Percentiles rank a stretch among this genome's conserved stretches.
Evolutionary conservation across 2,888 invertebrate genomes (phyloP).

Genomic region (Caenorhabditis imperialis): DNA sequence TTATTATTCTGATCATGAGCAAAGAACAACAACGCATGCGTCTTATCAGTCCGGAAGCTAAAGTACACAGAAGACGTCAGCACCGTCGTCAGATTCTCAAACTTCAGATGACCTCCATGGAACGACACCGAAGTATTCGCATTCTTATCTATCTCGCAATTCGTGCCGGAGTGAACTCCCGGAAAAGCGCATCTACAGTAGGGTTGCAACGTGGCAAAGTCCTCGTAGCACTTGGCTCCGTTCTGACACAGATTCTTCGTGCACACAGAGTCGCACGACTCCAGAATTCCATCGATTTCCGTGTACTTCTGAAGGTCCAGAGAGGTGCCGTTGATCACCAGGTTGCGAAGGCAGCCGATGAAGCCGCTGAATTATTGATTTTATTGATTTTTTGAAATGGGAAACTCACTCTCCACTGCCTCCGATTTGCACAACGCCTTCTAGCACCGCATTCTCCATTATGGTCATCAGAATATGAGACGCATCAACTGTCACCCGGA

Average conservation of each 20-base stretch:
- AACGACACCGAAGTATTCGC: constrained; percentile 67
- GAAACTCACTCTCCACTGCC: constrained; percentile 13
- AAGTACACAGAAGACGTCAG: constrained; percentile 62
- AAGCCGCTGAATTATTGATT: constrained; percentile 52
- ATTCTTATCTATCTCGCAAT: constrained; percentile 73
- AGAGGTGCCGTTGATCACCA: constrained; percentile 56
- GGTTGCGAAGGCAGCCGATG: constrained; percentile 68
- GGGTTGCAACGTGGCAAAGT: constrained; percentile 61
- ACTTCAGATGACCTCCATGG: constrained; percentile 69
- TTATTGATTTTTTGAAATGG: neutral
- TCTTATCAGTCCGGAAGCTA: constrained; percentile 71
- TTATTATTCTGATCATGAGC: constrained; percentile 74
- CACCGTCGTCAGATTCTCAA: constrained; percentile 55
- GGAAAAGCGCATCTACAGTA: constrained; percentile 70
- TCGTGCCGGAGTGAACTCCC: constrained; percentile 67
- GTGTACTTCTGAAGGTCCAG: constrained; percentile 23
- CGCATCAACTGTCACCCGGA: constrained; percentile 57
- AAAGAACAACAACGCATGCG: constrained; percentile 69
- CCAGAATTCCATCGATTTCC: too few relatives aligned
- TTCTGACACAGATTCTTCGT: constrained; percentile 51
- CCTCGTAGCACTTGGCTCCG: constrained; percentile 66
- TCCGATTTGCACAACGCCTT: constrained; percentile 38
- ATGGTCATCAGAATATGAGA: constrained; percentile 31
- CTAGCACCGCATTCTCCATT: constrained; percentile 34
- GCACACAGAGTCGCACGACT: constrained; percentile 42